These are phyloP conservation scores for Cloeon dipterum DNA, from an alignment of 2,888 invertebrate species.

Conservation along the genomic window DNA sequence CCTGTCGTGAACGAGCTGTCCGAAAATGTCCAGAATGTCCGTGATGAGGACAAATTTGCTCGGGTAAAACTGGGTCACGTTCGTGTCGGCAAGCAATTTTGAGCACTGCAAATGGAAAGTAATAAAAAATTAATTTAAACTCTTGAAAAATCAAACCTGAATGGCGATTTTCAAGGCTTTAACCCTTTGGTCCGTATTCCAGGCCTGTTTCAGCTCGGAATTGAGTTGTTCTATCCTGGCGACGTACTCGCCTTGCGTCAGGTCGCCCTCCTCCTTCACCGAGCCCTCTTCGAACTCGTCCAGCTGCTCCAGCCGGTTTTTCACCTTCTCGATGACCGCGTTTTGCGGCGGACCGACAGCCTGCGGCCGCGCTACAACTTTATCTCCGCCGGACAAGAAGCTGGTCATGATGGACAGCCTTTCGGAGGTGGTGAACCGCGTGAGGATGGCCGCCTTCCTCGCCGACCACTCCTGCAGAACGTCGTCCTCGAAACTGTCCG, in stretches of 20 bases:
- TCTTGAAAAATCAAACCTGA: slow-evolving; percentile 24
- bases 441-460: slow-evolving; percentile 53
- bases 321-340: slow-evolving; percentile 43
- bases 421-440: slow-evolving; percentile 81
- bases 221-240: slow-evolving; percentile 74
- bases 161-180: slow-evolving; percentile 92
- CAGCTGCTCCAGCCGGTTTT: slow-evolving; percentile 74
- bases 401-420: slow-evolving; percentile 79
- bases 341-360: slow-evolving; percentile 24
- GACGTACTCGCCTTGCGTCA: slow-evolving; percentile 84
- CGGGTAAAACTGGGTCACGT: slow-evolving; percentile 86
- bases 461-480: slow-evolving; percentile 46
- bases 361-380: slow-evolving; percentile 59
- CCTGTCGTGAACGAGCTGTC: slow-evolving; percentile 67
- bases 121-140: not conserved
- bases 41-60: slow-evolving; percentile 94
- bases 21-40: slow-evolving; percentile 88
- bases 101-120: slow-evolving; percentile 41
- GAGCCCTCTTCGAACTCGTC: slow-evolving; percentile 86
- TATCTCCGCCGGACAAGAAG: slow-evolving; percentile 59
- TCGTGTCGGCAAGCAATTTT: slow-evolving; percentile 72
- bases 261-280: slow-evolving; percentile 63
- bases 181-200: slow-evolving; percentile 85
- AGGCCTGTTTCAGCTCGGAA: slow-evolving; percentile 71
- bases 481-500: not conserved